These are phyloP conservation scores for Caenorhabditis japonica DNA, from an alignment of 2,888 invertebrate genomes.

Conservation along the genomic window DNA sequence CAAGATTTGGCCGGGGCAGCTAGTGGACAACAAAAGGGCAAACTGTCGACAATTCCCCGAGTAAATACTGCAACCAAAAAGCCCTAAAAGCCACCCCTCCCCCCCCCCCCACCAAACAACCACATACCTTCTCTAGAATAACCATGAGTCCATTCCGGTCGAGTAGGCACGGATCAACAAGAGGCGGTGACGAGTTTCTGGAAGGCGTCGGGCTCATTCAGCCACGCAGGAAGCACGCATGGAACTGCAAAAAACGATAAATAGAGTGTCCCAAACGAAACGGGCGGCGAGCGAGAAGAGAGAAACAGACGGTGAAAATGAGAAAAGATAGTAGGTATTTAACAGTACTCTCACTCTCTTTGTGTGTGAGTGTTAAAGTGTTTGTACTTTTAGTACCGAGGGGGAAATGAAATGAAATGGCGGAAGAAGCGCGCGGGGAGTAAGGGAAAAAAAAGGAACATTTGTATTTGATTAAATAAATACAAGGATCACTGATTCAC, in stretches of 20 bases:
- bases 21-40: too few relatives aligned
- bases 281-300: neutral
- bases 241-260: too few relatives aligned
- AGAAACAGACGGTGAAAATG: conserved; percentile 9
- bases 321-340: conserved; percentile 10
- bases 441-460: conserved; percentile 5
- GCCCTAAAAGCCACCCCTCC: too few relatives aligned
- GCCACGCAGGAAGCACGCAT: neutral
- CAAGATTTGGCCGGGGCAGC: too few relatives aligned
- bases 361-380: conserved; percentile 16
- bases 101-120: too few relatives aligned
- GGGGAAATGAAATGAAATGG: conserved; percentile 5
- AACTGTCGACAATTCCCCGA: too few relatives aligned
- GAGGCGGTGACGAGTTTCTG: conserved; percentile 25
- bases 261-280: neutral
- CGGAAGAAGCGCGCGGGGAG: conserved; percentile 8
- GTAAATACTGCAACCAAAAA: too few relatives aligned
- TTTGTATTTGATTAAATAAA: conserved; percentile 24
- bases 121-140: conserved; percentile 34
- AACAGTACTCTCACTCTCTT: conserved; percentile 19
- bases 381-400: conserved; percentile 43
- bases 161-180: conserved; percentile 15
- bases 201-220: conserved; percentile 46
- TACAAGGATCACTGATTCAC: too few relatives aligned
- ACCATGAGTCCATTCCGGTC: conserved; percentile 49